Conservation (phyloP, 2,113 vertebrate species). For the Microcebus tavaratra region DNA sequence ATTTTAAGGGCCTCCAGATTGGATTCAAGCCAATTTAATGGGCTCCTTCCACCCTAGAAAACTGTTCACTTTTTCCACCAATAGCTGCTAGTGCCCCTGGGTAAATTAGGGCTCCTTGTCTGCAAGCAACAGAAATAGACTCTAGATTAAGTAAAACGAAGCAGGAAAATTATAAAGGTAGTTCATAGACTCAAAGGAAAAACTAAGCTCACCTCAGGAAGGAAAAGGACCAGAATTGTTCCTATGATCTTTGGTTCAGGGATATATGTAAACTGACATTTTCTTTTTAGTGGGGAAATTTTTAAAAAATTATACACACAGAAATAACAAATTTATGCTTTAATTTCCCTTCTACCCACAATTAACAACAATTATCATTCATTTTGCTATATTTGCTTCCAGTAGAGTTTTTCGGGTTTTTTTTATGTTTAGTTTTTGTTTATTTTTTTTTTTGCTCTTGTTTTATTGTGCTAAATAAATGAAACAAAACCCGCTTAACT, state of each 20-base stretch:
- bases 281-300: background rate
- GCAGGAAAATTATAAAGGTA: background rate
- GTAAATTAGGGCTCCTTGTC: background rate
- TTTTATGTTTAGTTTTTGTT: background rate
- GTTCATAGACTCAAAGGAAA: background rate
- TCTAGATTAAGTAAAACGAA: background rate
- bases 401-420: background rate
- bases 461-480: slow-evolving; percentile 1
- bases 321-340: background rate
- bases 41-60: background rate
- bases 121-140: background rate
- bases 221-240: background rate
- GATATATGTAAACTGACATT: background rate
- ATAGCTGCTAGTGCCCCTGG: background rate
- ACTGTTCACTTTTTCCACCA: background rate
- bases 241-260: background rate
- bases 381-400: background rate
- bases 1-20: background rate
- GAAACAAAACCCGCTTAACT: background rate
- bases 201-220: background rate
- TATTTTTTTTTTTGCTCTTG: background rate
- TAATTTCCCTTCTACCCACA: background rate
- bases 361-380: background rate
- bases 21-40: background rate
- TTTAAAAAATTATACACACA: background rate